phyloP scores from a whole-genome alignment of 2,797 vertebrate genomes.

The Halcyon smyrnensis region DNA sequence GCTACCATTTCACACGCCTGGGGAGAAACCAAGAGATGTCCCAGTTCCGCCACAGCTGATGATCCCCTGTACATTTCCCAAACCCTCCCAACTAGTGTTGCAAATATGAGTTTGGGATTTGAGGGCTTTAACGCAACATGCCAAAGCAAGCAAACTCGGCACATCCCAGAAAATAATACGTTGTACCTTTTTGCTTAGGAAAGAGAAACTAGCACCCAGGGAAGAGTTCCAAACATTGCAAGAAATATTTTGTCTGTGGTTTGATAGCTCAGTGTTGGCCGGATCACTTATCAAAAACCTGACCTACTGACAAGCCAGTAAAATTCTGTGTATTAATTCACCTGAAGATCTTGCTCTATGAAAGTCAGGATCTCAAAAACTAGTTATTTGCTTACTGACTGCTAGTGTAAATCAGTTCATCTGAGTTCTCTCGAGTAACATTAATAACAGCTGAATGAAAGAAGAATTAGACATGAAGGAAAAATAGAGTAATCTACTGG shows the following conservation, averaged over 20 bases:
- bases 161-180: background rate
- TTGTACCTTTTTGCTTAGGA: background rate
- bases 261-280: background rate
- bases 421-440: background rate
- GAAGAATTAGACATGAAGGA: background rate
- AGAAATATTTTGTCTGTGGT: background rate
- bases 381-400: background rate
- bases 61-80: background rate
- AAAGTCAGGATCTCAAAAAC: background rate
- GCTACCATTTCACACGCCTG: fast-evolving
- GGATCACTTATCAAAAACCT: background rate
- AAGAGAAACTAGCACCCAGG: background rate
- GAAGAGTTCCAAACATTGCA: background rate
- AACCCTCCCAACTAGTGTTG: background rate
- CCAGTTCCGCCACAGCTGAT: background rate
- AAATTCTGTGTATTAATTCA: background rate
- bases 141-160: background rate
- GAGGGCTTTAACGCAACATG: background rate
- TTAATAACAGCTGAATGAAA: background rate
- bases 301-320: background rate
- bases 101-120: background rate
- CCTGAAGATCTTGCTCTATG: background rate
- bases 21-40: background rate
- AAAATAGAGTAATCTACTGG: background rate
- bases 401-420: background rate